phyloP scores from a whole-genome alignment of 2,113 vertebrate genomes.

The Scomber japonicus region DNA sequence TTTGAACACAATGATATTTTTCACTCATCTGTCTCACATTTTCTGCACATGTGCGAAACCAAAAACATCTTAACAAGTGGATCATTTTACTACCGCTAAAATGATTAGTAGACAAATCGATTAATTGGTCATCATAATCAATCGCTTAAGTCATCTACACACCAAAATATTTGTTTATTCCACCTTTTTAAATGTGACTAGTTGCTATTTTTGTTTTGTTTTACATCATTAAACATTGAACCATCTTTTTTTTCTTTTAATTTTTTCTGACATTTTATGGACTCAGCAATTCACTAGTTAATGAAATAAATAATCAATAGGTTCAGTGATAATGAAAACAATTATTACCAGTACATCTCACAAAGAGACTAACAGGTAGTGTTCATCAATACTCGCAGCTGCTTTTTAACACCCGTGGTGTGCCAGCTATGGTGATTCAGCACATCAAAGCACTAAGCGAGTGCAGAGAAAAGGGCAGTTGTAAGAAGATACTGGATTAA shows the following conservation, averaged over 20 bases:
- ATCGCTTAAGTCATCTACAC: no score
- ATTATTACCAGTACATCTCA: not conserved
- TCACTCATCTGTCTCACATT: slow-evolving; percentile 9
- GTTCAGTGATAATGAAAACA: not conserved
- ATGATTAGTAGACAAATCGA: not conserved
- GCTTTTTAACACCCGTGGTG: slow-evolving; percentile 45
- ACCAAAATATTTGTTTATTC: no score
- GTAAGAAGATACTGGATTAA: slow-evolving; percentile 51
- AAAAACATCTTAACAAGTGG: slow-evolving; percentile 16
- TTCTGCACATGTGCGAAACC: not conserved
- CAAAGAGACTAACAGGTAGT: slow-evolving; percentile 15
- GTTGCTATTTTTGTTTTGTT: not conserved
- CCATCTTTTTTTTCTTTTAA: not conserved
- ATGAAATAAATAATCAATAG: not conserved
- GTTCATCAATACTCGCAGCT: slow-evolving; percentile 42
- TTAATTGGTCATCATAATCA: no score
- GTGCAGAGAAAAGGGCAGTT: not conserved
- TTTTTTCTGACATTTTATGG: not conserved
- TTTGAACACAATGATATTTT: slow-evolving; percentile 18
- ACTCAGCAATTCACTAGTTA: not conserved
- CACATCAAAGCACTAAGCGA: slow-evolving; percentile 55
- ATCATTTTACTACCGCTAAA: not conserved
- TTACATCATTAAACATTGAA: not conserved
- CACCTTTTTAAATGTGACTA: no score
- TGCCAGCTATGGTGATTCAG: slow-evolving; percentile 64